Evolutionary conservation across 2,113 vertebrate species (phyloP).

Genomic region (Columbina picui): DNA sequence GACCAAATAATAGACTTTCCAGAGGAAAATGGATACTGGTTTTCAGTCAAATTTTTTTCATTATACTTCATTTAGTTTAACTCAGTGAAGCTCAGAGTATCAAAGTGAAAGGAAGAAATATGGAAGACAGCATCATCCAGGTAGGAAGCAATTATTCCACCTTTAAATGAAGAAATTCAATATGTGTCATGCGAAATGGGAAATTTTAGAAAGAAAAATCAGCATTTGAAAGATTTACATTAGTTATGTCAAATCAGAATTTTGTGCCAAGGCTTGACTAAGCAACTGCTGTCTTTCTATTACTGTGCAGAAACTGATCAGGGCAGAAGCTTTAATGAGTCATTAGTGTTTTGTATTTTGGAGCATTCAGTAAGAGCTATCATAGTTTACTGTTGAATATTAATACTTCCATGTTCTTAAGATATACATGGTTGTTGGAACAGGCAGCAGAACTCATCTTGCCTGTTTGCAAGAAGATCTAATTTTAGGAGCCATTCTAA

Average conservation of each 20-base stretch:
- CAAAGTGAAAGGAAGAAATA: background rate
- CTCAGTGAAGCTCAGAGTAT: background rate
- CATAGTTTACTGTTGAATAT: background rate
- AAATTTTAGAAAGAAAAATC: background rate
- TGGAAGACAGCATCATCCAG: background rate
- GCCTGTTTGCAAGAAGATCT: background rate
- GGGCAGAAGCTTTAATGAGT: conserved; percentile 6
- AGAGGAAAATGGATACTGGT: background rate
- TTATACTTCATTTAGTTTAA: conserved; percentile 23
- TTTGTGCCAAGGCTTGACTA: background rate
- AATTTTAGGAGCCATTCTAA: conserved; percentile 32
- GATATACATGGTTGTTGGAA: background rate
- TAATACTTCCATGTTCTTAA: background rate
- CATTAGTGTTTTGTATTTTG: background rate
- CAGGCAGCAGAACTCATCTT: background rate
- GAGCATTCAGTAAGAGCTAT: background rate
- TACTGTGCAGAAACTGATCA: background rate
- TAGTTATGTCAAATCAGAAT: background rate
- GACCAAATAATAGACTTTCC: background rate
- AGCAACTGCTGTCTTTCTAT: background rate
- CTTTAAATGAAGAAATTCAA: background rate
- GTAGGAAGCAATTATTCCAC: background rate
- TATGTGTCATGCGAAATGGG: background rate
- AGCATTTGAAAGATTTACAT: background rate
- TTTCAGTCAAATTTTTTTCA: conserved; percentile 9